Base-by-base conservation (phyloP, 2,888 invertebrate species). In the Peribatodes rhomboidaria region DNA sequence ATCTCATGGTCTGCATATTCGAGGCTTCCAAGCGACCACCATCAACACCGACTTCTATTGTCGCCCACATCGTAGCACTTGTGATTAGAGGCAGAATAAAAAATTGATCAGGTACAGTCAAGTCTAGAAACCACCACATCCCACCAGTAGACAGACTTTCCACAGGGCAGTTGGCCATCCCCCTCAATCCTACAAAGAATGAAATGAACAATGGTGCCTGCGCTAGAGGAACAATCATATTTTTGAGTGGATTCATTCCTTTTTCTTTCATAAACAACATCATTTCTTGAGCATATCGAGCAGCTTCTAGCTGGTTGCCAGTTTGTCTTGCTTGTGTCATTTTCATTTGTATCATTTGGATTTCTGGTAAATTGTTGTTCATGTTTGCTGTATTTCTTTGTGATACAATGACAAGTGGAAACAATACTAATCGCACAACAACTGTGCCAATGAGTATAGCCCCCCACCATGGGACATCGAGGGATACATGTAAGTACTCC, bases 401-500 rank as follows among this genome's bases (percentile, higher is more conserved):
- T 0, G 97, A 92, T 77, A 96, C 86, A 57, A 99, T 94, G 0
- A 98, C 97, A 59, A 99, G 85, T 0, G 99, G 99, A 76, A 99
- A 98, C 84, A 99, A 94, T 0, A 95, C 73, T 0, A 95, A 79
- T 77, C 99, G 95, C 0, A 98, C 95, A 33, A 95, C 86, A 1
- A 97, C 65, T 0, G 99, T 99, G n/a, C 97, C 97, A 59, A 96
- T 88, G 2, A 96, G 93, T 75, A 99, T 98, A 11, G 97, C 94
- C 39, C 94, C 95, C 98, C 99, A 99, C 99, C 99, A 99, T 0
- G 99, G 99, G 11, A 99, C 71, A 74, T 96, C 97, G 11, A 95
- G 86, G 0, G 94, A 88, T n/a, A 97, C 94, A 82, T 99, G 99
- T 41, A 98, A 75, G 77, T 93, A 96, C 87, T 99, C 99, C 76